These are phyloP conservation scores for Craterocephalus amniculus DNA, from an alignment of 2,797 vertebrate species.

Conservation along the genomic window DNA sequence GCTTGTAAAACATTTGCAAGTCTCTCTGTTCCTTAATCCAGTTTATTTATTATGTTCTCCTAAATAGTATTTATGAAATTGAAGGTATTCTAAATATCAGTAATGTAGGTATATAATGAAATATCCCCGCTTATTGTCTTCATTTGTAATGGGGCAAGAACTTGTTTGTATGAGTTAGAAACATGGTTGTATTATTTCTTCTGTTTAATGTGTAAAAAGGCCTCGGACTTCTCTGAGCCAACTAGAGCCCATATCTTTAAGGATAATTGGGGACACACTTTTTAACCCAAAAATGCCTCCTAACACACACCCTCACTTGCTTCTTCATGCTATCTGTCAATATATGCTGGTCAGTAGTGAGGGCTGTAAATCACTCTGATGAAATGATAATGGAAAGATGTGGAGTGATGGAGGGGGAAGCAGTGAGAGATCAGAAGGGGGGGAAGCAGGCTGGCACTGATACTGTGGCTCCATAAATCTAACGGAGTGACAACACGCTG, in stretches of 20 bases:
- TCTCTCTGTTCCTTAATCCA: not conserved
- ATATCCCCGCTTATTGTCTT: not conserved
- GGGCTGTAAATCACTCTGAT: constrained; percentile 43
- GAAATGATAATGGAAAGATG: constrained; percentile 39
- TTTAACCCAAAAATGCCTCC: not conserved
- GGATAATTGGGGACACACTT: too few species aligned
- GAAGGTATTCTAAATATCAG: not conserved
- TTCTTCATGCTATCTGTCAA: not conserved
- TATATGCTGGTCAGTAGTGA: not conserved
- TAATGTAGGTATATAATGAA: not conserved
- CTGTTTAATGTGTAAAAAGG: not conserved
- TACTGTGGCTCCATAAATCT: constrained; percentile 25
- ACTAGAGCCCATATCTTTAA: not conserved
- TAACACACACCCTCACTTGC: constrained; percentile 1
- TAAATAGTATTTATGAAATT: not conserved
- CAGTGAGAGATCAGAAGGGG: not conserved
- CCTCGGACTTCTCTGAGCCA: constrained; percentile 3
- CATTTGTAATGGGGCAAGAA: not conserved
- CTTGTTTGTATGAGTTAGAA: not conserved
- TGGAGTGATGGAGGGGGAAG: not conserved
- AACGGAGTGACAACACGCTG: constrained; percentile 8
- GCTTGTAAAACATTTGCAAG: not conserved
- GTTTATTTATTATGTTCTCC: constrained; percentile 1
- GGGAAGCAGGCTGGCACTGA: constrained; percentile 36
- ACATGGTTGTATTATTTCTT: not conserved